These are phyloP conservation scores for Papilio protenor DNA, from an alignment of 2,888 invertebrate species.

Conservation along the genomic window DNA sequence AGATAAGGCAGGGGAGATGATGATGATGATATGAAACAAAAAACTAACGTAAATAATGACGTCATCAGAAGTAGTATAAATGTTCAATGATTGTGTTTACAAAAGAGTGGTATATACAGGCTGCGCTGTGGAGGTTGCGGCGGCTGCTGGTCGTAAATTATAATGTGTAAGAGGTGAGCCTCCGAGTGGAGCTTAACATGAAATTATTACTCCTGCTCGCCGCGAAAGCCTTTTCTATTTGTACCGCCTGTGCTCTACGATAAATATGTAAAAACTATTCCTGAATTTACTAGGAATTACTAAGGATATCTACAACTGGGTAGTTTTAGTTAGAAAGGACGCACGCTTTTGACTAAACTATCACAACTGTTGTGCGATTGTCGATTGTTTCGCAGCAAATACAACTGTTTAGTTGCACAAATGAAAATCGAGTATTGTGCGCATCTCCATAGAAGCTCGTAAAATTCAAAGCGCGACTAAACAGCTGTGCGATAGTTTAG, in stretches of 20 bases:
- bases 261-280: not conserved
- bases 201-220: constrained; percentile 23
- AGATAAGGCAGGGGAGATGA: too few relatives aligned
- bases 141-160: constrained; percentile 14
- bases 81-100: not conserved
- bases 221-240: constrained; percentile 13
- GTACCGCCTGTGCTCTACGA: not conserved
- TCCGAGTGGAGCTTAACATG: constrained; percentile 30
- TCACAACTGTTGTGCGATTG: too few relatives aligned
- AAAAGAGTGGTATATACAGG: not conserved
- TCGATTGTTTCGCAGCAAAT: too few relatives aligned
- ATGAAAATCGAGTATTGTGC: too few relatives aligned
- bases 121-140: not conserved
- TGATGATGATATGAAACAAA: too few relatives aligned
- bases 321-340: too few relatives aligned
- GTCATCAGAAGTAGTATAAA: not conserved
- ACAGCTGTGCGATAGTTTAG: too few relatives aligned
- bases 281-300: not conserved
- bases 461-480: too few relatives aligned
- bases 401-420: too few relatives aligned
- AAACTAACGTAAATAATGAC: not conserved
- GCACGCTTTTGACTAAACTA: too few relatives aligned
- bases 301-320: too few relatives aligned
- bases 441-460: too few relatives aligned
- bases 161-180: constrained; percentile 24